A percentile compares a stretch with the other conserved stretches of the same genome.
phyloP scores from a whole-genome alignment of 1,140 invertebrate species.

The Hydropsyche tenuis region DNA sequence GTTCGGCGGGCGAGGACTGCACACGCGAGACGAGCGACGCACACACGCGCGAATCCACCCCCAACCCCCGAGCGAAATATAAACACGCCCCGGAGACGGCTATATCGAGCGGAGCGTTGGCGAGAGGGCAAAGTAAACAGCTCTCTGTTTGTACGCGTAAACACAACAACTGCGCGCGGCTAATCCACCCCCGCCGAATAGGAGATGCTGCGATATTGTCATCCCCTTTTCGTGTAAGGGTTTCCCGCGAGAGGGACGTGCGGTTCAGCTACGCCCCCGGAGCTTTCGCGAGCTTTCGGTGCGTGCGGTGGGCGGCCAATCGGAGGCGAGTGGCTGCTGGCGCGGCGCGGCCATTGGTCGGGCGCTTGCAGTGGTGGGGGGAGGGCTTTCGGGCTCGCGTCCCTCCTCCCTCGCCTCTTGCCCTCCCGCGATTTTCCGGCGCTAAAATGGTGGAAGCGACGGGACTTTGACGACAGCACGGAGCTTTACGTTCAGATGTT shows the following conservation, averaged over 20 bases:
- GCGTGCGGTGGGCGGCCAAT: constrained; percentile 53
- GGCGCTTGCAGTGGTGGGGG: constrained; percentile 32
- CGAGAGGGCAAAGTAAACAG: constrained; percentile 54
- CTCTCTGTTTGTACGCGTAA: constrained; percentile 49
- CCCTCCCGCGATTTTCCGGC: neutral
- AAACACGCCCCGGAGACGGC: constrained; percentile 58
- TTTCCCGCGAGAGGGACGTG: no score
- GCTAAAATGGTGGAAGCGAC: constrained; percentile 44
- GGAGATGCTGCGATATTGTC: constrained; percentile 1
- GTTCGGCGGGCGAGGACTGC: constrained; percentile 18
- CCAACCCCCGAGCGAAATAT: constrained; percentile 31
- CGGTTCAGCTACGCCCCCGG: no score
- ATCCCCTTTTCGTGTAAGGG: no score
- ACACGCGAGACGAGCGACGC: constrained; percentile 50
- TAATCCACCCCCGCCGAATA: constrained; percentile 40
- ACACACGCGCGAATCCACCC: constrained; percentile 7
- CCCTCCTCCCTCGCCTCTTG: neutral
- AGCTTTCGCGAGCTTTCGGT: constrained; percentile 45
- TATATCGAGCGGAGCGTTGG: constrained; percentile 54
- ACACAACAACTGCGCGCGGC: constrained; percentile 42
- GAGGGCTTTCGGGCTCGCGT: constrained; percentile 29
- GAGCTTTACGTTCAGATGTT: neutral
- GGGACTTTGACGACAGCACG: constrained; percentile 20
- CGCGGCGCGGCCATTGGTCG: constrained; percentile 52
- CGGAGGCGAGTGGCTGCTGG: constrained; percentile 43